These are phyloP conservation scores for Hylaeus anthracinus DNA, from an alignment of 1,140 invertebrate genomes.

Conservation along the genomic window DNA sequence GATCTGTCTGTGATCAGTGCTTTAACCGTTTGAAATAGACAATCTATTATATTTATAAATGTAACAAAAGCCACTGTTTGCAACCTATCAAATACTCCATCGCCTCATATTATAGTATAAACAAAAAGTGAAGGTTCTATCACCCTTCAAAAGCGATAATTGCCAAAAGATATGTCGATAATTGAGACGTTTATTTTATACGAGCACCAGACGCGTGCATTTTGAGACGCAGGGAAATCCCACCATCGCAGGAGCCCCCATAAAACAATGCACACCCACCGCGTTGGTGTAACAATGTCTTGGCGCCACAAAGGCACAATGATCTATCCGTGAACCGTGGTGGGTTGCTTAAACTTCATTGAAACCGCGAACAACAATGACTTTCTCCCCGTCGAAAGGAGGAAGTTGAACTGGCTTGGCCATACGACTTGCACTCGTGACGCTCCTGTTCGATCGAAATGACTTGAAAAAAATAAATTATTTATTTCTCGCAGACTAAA, in stretches of 20 bases:
- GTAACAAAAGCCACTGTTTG: no score
- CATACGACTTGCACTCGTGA: conserved; percentile 52
- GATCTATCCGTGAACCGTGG: conserved; percentile 37
- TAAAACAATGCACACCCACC: conserved; percentile 60
- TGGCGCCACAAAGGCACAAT: conserved; percentile 48
- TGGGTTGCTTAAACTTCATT: conserved; percentile 59
- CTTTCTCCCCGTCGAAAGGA: conserved; percentile 67
- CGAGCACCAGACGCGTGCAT: no score
- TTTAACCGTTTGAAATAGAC: no score
- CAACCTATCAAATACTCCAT: no score
- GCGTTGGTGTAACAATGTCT: conserved; percentile 56
- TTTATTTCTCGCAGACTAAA: conserved; percentile 58
- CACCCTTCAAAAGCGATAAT: no score
- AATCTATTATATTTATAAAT: no score
- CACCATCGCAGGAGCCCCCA: neutral
- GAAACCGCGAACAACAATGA: conserved; percentile 66
- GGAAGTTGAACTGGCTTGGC: conserved; percentile 51
- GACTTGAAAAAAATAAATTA: conserved; percentile 51
- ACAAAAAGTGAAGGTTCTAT: no score
- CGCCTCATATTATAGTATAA: no score
- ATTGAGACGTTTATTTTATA: no score
- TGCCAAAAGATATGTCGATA: no score
- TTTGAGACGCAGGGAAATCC: no score
- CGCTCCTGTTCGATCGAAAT: conserved; percentile 36
- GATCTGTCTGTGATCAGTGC: no score